Percentiles rank a stretch among this genome's conserved stretches.
phyloP scores from a whole-genome alignment of 2,888 invertebrate species.

The Apoda limacodes region DNA sequence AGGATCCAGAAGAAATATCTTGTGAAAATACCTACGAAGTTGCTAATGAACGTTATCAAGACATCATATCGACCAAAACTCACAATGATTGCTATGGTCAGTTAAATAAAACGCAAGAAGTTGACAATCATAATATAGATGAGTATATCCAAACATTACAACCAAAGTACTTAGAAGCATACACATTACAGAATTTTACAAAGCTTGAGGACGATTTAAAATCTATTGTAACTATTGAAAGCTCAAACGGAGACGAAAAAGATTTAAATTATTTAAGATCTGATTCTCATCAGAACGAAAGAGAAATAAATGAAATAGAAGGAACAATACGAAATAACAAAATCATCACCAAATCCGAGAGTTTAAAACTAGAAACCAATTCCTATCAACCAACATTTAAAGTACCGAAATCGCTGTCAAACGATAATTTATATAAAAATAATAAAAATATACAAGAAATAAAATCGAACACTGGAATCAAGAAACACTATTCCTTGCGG shows the following conservation, averaged over 20 bases:
- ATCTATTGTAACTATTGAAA: conserved; percentile 56
- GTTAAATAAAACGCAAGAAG: conserved; percentile 38
- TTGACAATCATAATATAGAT: conserved; percentile 25
- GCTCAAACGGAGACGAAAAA: conserved; percentile 53
- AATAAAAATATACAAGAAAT: conserved; percentile 32
- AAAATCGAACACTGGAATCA: conserved; percentile 38
- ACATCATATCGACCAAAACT: conserved; percentile 43
- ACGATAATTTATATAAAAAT: conserved; percentile 44
- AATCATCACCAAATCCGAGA: conserved; percentile 56
- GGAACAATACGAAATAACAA: conserved; percentile 62
- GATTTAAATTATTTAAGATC: conserved; percentile 38
- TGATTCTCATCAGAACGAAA: conserved; percentile 60
- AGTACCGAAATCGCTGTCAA: conserved; percentile 47
- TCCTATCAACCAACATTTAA: conserved; percentile 39
- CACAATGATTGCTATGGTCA: conserved; percentile 49
- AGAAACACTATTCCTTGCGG: conserved; percentile 61
- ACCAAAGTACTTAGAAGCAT: conserved; percentile 42
- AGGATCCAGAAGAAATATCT: conserved; percentile 53
- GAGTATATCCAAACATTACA: conserved; percentile 28
- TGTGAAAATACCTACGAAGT: conserved; percentile 59
- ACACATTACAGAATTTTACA: conserved; percentile 44
- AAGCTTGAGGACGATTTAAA: conserved; percentile 61
- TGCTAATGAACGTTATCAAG: conserved; percentile 51
- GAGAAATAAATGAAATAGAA: conserved; percentile 64
- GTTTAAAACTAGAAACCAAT: conserved; percentile 38